These are phyloP conservation scores for Centropus unirufus DNA, from an alignment of 2,113 vertebrate genomes.

Conservation along the genomic window DNA sequence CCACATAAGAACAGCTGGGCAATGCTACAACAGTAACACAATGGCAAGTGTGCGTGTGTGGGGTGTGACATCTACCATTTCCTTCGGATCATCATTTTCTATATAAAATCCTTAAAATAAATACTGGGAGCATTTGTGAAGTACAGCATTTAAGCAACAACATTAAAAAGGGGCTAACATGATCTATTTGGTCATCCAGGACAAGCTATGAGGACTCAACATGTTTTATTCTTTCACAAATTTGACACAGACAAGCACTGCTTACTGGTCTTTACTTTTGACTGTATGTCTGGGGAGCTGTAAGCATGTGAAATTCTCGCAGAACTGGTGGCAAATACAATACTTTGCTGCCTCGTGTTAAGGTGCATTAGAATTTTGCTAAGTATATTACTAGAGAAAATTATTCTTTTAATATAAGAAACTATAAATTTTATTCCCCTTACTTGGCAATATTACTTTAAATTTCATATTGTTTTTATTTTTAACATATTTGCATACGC, in stretches of 20 bases:
- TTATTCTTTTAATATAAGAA: neutral
- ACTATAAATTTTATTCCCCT: neutral
- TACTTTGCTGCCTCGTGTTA: neutral
- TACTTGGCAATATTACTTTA: neutral
- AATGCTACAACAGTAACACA: neutral
- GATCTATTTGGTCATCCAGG: neutral
- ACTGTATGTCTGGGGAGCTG: neutral
- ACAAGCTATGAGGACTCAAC: neutral
- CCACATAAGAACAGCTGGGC: neutral
- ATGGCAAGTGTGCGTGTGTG: neutral
- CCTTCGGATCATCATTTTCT: neutral
- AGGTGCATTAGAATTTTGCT: neutral
- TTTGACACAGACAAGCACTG: rapidly evolving
- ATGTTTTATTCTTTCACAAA: neutral
- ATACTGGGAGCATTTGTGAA: neutral
- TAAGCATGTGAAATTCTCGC: neutral
- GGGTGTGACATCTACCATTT: neutral
- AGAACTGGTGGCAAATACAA: neutral
- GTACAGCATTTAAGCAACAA: neutral
- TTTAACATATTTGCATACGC: constrained; percentile 16
- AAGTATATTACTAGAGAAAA: neutral
- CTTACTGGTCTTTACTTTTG: neutral
- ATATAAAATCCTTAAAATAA: neutral
- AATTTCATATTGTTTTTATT: neutral
- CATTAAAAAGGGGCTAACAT: neutral